Conservation (phyloP, 2,797 vertebrate species). For the Chrysolophus pictus region DNA sequence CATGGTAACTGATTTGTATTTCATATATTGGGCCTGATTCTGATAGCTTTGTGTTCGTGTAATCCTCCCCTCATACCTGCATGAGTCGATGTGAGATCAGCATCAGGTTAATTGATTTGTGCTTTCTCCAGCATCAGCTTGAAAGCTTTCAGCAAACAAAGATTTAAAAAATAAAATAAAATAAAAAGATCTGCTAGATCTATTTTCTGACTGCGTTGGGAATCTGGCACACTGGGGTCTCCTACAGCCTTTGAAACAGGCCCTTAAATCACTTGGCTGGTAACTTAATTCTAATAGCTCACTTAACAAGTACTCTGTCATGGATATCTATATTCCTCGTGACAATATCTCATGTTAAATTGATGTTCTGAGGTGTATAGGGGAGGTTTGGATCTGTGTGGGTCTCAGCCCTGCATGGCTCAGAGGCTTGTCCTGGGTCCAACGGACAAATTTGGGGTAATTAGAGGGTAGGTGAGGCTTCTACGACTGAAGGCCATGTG, state of each 20-base stretch:
- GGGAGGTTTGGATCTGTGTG: not conserved
- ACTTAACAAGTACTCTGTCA: not conserved
- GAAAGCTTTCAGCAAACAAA: not conserved
- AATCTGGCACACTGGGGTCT: not conserved
- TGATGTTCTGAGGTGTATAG: not conserved
- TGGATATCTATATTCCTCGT: not conserved
- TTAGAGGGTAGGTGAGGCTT: not conserved
- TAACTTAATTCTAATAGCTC: not conserved
- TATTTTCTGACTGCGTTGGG: not conserved
- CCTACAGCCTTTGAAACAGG: not conserved
- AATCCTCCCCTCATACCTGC: not conserved
- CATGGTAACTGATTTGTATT: not conserved
- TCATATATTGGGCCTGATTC: not conserved
- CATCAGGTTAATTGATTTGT: not conserved
- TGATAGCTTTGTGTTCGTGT: not conserved
- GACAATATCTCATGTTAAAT: not conserved
- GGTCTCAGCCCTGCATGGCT: not conserved
- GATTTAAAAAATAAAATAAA: not conserved
- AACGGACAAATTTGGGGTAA: too few species aligned
- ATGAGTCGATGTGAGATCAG: not conserved
- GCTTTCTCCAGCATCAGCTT: not conserved
- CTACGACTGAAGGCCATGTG: too few species aligned
- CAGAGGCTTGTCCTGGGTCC: too few species aligned
- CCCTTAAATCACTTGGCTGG: not conserved
- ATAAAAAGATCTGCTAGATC: not conserved